A percentile compares a stretch with the other conserved stretches of the same genome.
Evolutionary conservation across 2,113 vertebrate species (phyloP).

Genomic region (human (Homo sapiens)): DNA sequence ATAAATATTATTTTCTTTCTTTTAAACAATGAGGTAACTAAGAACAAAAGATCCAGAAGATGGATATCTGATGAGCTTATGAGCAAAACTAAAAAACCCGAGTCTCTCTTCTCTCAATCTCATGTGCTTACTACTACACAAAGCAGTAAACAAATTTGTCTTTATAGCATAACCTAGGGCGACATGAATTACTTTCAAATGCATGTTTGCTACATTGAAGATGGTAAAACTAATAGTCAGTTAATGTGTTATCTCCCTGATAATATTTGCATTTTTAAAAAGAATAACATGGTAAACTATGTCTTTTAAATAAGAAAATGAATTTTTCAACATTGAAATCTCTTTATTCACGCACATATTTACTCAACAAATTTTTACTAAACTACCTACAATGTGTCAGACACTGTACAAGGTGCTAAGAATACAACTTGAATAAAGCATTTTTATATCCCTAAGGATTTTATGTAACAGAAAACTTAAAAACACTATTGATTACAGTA

Average conservation of each 20-base stretch:
- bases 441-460: neutral
- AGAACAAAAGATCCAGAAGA: neutral
- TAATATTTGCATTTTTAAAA: neutral
- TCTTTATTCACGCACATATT: neutral
- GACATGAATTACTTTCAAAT: neutral
- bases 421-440: neutral
- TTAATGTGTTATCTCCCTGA: neutral
- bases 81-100: neutral
- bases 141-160: neutral
- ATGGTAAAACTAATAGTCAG: neutral
- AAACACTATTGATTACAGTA: neutral
- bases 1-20: neutral
- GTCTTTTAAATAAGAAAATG: neutral
- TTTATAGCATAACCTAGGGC: neutral
- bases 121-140: neutral
- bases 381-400: neutral
- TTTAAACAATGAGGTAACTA: neutral
- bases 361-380: neutral
- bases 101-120: neutral
- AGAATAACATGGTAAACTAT: slow-evolving; percentile 2
- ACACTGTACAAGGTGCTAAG: neutral
- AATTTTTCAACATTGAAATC: slow-evolving; percentile 18
- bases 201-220: neutral
- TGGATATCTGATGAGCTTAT: neutral
- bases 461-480: neutral